phyloP scores from a whole-genome alignment of 2,888 invertebrate genomes.

The Cataglyphis livida region DNA sequence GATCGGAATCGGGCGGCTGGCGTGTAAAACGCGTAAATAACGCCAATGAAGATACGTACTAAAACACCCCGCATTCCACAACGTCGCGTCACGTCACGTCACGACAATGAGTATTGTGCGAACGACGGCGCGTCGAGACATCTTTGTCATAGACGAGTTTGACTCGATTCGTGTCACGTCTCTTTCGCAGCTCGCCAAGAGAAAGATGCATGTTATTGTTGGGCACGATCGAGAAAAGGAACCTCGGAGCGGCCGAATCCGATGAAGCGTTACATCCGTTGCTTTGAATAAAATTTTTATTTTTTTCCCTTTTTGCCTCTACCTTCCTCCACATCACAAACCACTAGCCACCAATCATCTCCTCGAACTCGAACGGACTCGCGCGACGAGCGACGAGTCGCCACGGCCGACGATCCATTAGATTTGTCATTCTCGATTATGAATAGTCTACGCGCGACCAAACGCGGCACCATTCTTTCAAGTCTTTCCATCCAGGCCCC shows the following conservation, averaged over 20 bases:
- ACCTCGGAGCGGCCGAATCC: constrained; percentile 46
- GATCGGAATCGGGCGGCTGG: neutral
- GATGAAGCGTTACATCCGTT: constrained; percentile 71
- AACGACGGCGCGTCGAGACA: neutral
- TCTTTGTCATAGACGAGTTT: constrained; percentile 61
- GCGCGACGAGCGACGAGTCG: constrained; percentile 12
- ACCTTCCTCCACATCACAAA: neutral
- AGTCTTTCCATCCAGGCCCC: constrained; percentile 12
- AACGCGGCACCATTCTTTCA: constrained; percentile 57
- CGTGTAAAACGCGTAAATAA: constrained; percentile 40
- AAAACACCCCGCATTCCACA: constrained; percentile 64
- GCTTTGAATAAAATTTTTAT: constrained; percentile 64
- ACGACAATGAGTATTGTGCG: constrained; percentile 72
- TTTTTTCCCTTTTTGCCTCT: neutral
- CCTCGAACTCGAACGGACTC: constrained; percentile 6
- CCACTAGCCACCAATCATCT: neutral
- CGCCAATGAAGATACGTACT: constrained; percentile 56
- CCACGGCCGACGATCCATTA: constrained; percentile 74
- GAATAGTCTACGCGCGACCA: constrained; percentile 70
- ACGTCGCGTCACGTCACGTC: constrained; percentile 16
- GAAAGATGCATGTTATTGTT: constrained; percentile 72
- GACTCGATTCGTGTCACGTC: constrained; percentile 66
- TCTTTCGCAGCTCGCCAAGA: constrained; percentile 30
- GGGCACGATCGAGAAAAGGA: constrained; percentile 61
- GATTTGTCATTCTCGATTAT: constrained; percentile 77